phyloP scores from a whole-genome alignment of 2,888 invertebrate species.

The Ophioninae sp. region DNA sequence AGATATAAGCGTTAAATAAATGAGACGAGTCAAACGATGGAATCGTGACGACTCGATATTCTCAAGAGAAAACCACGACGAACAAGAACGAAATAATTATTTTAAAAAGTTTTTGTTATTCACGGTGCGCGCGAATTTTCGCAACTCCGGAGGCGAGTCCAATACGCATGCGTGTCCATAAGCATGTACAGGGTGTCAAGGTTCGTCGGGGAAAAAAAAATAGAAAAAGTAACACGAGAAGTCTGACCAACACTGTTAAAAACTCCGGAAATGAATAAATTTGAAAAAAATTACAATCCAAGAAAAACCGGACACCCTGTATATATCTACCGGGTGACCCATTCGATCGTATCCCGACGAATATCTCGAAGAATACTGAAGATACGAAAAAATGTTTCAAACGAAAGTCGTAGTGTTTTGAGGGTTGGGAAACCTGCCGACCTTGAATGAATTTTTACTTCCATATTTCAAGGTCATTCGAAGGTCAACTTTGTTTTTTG shows the following conservation, averaged over 20 bases:
- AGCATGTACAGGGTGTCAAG: constrained; percentile 21
- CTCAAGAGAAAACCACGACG: neutral
- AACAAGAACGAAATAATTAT: constrained; percentile 15
- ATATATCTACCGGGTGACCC: neutral
- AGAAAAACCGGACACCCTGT: neutral
- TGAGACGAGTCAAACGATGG: constrained; percentile 32
- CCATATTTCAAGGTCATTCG: neutral
- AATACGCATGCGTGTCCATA: constrained; percentile 41
- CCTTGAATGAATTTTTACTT: neutral
- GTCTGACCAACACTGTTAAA: neutral
- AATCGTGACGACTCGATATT: constrained; percentile 18
- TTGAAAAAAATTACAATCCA: too few relatives aligned
- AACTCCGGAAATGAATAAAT: neutral
- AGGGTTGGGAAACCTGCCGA: neutral
- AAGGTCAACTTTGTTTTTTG: neutral
- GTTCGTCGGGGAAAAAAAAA: neutral
- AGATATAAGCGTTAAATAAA: constrained; percentile 42
- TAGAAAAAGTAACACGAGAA: too few relatives aligned
- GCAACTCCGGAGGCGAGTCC: constrained; percentile 67
- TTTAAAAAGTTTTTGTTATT: constrained; percentile 46
- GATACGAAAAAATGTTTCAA: neutral
- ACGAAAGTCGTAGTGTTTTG: neutral
- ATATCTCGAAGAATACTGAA: neutral
- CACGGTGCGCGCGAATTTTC: constrained; percentile 59
- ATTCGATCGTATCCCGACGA: neutral